Evolutionary conservation across 2,888 invertebrate species (phyloP), one percentile per base, ranked within the genome.

Genomic region (Orthonychiurus folsomi): DNA sequence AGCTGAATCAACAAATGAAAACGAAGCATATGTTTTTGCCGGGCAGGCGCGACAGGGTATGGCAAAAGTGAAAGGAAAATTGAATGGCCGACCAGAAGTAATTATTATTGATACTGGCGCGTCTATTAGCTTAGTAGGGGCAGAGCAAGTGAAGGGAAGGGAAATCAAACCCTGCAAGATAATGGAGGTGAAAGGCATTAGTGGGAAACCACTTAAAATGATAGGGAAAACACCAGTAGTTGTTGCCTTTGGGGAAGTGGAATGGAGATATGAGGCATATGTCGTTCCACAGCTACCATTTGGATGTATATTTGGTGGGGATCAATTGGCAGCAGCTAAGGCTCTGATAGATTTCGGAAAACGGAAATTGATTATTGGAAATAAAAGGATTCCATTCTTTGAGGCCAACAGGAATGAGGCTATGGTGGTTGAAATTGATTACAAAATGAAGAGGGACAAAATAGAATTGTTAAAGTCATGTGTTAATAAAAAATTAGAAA

Each of bases 71-170:
- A 23, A 18, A 24, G 23, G 24, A 12, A 21, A 23, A 52, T 21
- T 55, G 9, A 55, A 55, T 23, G 25, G 23, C 3, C 25, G 25
- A 15, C 15, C 12, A 25, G 25, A 55, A 55, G 25, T 5, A 5
- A 55, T 55, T 9, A 24, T 55, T 3, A 25, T 55, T 3, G 55
- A 55, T 24, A 55, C 55, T 3, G 55, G 55, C 9, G 55, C 55
- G 21, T 55, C 55, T 5, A 24, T 55, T 21, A 55, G 55, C 25
- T 24, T 55, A 18, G 55, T 24, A 12, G 55, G 25, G 24, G 25
- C 5, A 5, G 25, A 23, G 25, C 55, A 55, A 23, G 25, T 55
- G 12, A 24, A 55, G 12, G 3, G 3, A 55, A 18, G 24, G 5
- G 9, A 55, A 12, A 2, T 55, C 3, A 9, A n/a, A 23, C 21